These are phyloP conservation scores for Eulemur albifrons DNA, from an alignment of 2,797 vertebrate genomes.

Conservation along the genomic window DNA sequence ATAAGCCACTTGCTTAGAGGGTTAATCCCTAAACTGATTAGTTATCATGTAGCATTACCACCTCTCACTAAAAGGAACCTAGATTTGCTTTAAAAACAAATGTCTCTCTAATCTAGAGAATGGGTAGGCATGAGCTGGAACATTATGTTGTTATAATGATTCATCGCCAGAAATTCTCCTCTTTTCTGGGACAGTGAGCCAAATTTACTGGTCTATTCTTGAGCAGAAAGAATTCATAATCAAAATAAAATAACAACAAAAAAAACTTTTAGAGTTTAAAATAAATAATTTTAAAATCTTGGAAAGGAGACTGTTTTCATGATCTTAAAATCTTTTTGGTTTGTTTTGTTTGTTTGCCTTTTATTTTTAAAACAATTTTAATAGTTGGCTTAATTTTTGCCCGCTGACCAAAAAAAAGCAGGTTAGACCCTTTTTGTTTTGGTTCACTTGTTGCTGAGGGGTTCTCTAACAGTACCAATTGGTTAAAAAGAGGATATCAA, in stretches of 20 bases:
- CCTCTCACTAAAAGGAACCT: conserved; percentile 48
- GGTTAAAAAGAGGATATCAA: background rate
- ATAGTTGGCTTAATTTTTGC: conserved; percentile 35
- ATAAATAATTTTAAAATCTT: conserved; percentile 51
- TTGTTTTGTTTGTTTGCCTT: conserved; percentile 45
- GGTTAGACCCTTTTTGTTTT: background rate
- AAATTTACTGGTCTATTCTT: conserved; percentile 45
- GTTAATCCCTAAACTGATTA: conserved; percentile 53
- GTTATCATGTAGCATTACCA: conserved; percentile 30
- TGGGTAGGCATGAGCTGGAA: background rate
- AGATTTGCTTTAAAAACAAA: conserved; percentile 45
- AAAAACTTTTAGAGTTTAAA: conserved; percentile 2
- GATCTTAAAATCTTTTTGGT: conserved; percentile 31
- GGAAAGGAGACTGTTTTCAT: conserved; percentile 53
- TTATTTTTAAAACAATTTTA: conserved; percentile 50
- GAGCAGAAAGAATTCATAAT: conserved; percentile 28
- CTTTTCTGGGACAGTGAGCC: conserved; percentile 41
- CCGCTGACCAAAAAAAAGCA: background rate
- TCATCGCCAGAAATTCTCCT: conserved; percentile 18
- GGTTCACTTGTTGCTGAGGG: background rate
- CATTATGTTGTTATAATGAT: conserved; percentile 54
- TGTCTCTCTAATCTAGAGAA: conserved; percentile 56
- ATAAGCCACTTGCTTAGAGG: conserved; percentile 18
- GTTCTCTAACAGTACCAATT: background rate
- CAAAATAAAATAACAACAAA: conserved; percentile 60